Evolutionary conservation across 2,797 vertebrate genomes (phyloP), one percentile per base, ranked within the genome.

Genomic region (Benthosema pterotum): DNA sequence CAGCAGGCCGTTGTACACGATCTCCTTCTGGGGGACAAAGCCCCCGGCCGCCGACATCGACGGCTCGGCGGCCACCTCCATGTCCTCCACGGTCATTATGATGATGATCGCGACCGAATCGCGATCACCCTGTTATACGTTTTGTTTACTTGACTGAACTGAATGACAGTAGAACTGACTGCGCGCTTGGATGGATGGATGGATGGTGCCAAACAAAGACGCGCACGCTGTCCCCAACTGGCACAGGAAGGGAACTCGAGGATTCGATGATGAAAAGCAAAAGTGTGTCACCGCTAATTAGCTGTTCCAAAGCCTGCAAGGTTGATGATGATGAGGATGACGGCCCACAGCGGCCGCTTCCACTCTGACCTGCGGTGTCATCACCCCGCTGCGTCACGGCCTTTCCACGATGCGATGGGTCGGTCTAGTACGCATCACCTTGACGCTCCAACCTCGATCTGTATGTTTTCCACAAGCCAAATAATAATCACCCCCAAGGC

Each of bases 1-100:
- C 79, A 99, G 87, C 69, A 99, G 90, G 66, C 88, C 89, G 83
- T 97, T 98, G 71, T 98, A 98, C 45, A 95, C 93, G 45, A 97
- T 92, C 87, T 96, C 95, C 87, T 96, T 97, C 82, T 98, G 96
- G n/a, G 94, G 91, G 67, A 83, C 58, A 49, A 91, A 88, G 60
- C 62, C 86, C 73, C 5, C 22, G n/a, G n/a, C n/a, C n/a, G n/a
- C n/a, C n/a, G 83, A 56, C 54, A 55, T 49, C 32, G 32, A 11
- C 32, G 32, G 32, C 32, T 38, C 32, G 32, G 32, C 32, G 8
- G 8, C 32, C 32, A 8, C 32, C 57, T 61, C 84, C 0, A 12
- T 66, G 70, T 60, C 63, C 16, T 82, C 75, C 70, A 69, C 70
- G 18, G 80, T 83, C 89, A 91, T 92, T 25, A 71, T 9, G 6